Base-by-base conservation (phyloP, 2,888 invertebrate genomes). In the Harpalus rufipes region DNA sequence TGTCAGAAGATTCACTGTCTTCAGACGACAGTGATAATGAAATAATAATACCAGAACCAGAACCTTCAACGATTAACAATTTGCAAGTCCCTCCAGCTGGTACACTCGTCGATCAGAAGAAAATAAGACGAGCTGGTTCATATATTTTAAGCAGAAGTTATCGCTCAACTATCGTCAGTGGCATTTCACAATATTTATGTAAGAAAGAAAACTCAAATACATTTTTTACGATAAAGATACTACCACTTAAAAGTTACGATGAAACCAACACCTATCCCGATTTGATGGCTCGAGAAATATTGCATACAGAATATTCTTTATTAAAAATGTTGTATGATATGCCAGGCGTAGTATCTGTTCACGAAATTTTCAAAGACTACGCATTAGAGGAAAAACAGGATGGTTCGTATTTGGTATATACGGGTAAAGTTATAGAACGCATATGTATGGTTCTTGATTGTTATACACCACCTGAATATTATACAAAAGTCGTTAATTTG, bases 271-370 rank as follows among this genome's bases (percentile, higher is more conserved):
- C 94, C 0, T 95, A 95, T 87, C 96, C 96, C 90, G 95, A 96
- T 87, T 92, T 93, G 59, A 96, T 96, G 90, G 96, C 96, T 1
- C 96, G 96, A 91, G 95, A 96, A 94, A 89, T 96, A 25, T 89
- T 96, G 14, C 95, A 96, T 88, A 96, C 95, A 0, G 96, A 96
- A 89, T 95, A 95, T 90, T 95, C 95, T 6, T 90, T 96, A 8
- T 90, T 96, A 56, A 95, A 95, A 4, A 89, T 96, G 81, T 91
- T 96, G 32, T 93, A 94, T 85, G 93, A 94, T 88, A 94, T 95
- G 88, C 93, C 94, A 87, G 96, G 96, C 18, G 95, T 96, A 10
- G 94, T 96, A 85, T 95, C 95, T 89, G 95, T 95, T 89, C 95
- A 96, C 91, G 96, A 95, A 51, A 92, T 96, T 86, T 96, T 95